Percentiles rank a stretch among this genome's conserved stretches.
Conservation (phyloP, 2,113 vertebrate species). For the Stegastes partitus region DNA sequence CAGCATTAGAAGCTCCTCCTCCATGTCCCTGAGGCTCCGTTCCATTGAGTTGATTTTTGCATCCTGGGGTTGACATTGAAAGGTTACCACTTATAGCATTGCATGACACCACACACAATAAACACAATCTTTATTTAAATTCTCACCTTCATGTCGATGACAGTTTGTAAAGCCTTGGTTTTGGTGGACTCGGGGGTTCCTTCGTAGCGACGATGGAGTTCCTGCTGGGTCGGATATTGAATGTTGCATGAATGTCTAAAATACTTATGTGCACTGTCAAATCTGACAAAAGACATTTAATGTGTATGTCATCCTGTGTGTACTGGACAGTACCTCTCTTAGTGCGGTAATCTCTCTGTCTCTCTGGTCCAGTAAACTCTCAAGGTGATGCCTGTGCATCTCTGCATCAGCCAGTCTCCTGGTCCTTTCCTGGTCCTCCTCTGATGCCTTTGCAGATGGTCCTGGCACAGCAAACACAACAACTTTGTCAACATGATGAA, state of each 20-base stretch:
- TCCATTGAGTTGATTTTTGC: constrained; percentile 98
- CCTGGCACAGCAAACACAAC: constrained; percentile 67
- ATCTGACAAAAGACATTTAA: neutral
- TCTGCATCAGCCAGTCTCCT: constrained; percentile 95
- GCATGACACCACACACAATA: neutral
- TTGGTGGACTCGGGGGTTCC: constrained; percentile 96
- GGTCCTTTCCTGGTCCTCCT: constrained; percentile 97
- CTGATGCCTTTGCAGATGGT: constrained; percentile 93
- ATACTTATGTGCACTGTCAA: neutral
- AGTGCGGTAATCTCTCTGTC: constrained; percentile 93
- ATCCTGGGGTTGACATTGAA: constrained; percentile 84
- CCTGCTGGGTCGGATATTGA: constrained; percentile 81
- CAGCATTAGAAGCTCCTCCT: constrained; percentile 97
- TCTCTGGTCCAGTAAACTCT: constrained; percentile 96
- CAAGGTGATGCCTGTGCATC: constrained; percentile 97
- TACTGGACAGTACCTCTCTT: constrained; percentile 88
- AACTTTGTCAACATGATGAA: neutral
- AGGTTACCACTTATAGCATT: neutral
- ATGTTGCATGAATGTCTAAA: neutral
- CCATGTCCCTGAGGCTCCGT: constrained; percentile 93
- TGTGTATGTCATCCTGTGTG: neutral
- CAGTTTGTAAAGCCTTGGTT: constrained; percentile 98
- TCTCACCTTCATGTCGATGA: constrained; percentile 99
- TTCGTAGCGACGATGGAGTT: constrained; percentile 95
- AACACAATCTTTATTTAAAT: neutral